Evolutionary conservation across 2,797 vertebrate species (phyloP).

Genomic region (Eidolon dupreanum): DNA sequence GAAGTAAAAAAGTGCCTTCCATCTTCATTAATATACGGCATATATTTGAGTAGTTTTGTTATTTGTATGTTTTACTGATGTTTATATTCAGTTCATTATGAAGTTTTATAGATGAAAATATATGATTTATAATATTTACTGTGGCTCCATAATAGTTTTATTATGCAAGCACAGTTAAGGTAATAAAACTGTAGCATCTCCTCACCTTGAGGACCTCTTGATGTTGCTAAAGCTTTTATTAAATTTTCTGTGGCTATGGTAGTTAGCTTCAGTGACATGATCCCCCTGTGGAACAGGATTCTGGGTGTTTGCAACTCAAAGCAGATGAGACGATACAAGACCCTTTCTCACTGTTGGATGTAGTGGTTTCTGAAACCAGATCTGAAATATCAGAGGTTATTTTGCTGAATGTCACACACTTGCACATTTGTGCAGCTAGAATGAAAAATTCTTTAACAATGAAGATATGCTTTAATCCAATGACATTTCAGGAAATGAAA

Average conservation of each 20-base stretch:
- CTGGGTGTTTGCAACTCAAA: background rate
- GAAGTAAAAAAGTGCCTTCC: conserved; percentile 40
- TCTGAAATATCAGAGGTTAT: conserved; percentile 65
- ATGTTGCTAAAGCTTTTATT: conserved; percentile 56
- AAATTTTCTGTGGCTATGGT: conserved; percentile 43
- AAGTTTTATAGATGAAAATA: conserved; percentile 58
- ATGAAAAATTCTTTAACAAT: conserved; percentile 72
- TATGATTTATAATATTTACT: conserved; percentile 75
- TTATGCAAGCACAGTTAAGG: conserved; percentile 54
- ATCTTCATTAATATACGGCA: conserved; percentile 34
- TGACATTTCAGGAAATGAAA: conserved; percentile 71
- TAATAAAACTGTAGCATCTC: conserved; percentile 64
- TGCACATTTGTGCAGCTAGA: conserved; percentile 34
- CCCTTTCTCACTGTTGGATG: background rate
- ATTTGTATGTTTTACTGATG: conserved; percentile 67
- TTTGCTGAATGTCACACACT: conserved; percentile 66
- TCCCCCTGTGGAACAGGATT: background rate
- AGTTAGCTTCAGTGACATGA: conserved; percentile 7
- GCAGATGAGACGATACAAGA: background rate
- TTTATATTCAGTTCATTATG: conserved; percentile 61
- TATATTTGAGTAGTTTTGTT: conserved; percentile 41
- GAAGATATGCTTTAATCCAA: conserved; percentile 69
- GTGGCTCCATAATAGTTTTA: conserved; percentile 24
- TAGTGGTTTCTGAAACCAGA: conserved; percentile 38
- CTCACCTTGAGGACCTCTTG: conserved; percentile 68